Evolutionary conservation across 2,888 invertebrate genomes (phyloP).

Genomic region (Ectropis crepuscularia): DNA sequence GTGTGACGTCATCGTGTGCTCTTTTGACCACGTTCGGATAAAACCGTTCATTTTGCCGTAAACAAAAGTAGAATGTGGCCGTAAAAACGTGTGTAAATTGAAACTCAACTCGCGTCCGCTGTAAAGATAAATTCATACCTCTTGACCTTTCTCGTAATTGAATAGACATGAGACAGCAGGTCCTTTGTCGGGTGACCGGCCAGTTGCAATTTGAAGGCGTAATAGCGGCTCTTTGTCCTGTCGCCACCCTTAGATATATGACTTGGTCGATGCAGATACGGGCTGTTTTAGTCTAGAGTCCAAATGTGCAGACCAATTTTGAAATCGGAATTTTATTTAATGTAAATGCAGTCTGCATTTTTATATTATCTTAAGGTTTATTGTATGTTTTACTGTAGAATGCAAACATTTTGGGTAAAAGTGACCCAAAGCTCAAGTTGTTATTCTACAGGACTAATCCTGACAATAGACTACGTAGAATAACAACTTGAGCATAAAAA

Average conservation of each 20-base stretch:
- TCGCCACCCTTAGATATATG: conserved; percentile 35
- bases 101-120: conserved; percentile 30
- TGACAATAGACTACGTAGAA: no score
- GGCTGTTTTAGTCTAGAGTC: no score
- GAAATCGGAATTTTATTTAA: no score
- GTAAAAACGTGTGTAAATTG: conserved; percentile 30
- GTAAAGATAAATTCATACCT: conserved; percentile 48
- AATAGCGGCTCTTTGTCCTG: conserved; percentile 59
- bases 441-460: no score
- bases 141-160: conserved; percentile 69
- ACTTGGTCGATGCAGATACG: conserved; percentile 19
- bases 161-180: conserved; percentile 69
- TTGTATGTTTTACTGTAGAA: no score
- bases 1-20: no score
- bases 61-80: neutral
- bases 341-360: neutral
- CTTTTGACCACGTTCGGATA: no score
- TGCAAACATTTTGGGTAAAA: no score
- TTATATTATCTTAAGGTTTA: neutral
- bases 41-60: no score
- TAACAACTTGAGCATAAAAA: no score
- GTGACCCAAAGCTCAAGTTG: no score
- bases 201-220: conserved; percentile 65
- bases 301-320: no score
- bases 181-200: conserved; percentile 56